phyloP scores from a whole-genome alignment of 2,888 invertebrate species.

The Galeopsomyia nigrocyanea region DNA sequence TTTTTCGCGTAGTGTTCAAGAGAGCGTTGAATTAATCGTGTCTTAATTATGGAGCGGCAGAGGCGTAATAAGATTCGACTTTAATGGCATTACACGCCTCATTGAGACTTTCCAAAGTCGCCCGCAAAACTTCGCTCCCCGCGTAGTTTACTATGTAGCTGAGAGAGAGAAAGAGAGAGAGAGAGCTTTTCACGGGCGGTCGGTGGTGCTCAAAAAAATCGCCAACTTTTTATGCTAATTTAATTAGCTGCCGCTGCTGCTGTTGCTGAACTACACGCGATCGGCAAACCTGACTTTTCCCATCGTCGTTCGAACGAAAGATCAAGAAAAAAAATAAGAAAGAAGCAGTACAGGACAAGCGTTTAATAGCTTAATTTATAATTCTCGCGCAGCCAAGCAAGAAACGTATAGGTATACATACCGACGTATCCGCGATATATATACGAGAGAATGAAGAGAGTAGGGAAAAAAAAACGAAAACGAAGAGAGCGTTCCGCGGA shows the following conservation, averaged over 20 bases:
- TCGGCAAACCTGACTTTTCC: not conserved
- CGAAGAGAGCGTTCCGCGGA: slow-evolving; percentile 50
- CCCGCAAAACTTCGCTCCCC: slow-evolving; percentile 50
- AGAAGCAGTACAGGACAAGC: slow-evolving; percentile 56
- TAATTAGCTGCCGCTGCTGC: no score
- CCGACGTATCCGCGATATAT: no score
- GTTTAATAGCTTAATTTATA: slow-evolving; percentile 67
- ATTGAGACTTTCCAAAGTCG: slow-evolving; percentile 67
- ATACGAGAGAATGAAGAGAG: slow-evolving; percentile 29
- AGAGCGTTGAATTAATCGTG: slow-evolving; percentile 63
- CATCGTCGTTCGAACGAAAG: not conserved
- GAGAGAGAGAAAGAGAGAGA: no score
- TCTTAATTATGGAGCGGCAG: slow-evolving; percentile 59
- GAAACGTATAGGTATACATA: slow-evolving; percentile 27
- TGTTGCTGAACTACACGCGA: not conserved
- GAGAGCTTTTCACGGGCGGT: slow-evolving; percentile 51
- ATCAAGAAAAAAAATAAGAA: no score
- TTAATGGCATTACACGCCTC: slow-evolving; percentile 69
- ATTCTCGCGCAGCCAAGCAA: slow-evolving; percentile 56
- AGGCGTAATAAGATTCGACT: slow-evolving; percentile 67
- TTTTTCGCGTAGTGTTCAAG: slow-evolving; percentile 55
- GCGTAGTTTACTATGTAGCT: not conserved
- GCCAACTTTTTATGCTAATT: slow-evolving; percentile 19
- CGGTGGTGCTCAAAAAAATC: slow-evolving; percentile 32
- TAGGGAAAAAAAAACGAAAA: slow-evolving; percentile 46